Percentiles rank a stretch among this genome's conserved stretches.
Evolutionary conservation across 2,113 vertebrate genomes (phyloP).

Genomic region (Reinhardtius hippoglossoides): DNA sequence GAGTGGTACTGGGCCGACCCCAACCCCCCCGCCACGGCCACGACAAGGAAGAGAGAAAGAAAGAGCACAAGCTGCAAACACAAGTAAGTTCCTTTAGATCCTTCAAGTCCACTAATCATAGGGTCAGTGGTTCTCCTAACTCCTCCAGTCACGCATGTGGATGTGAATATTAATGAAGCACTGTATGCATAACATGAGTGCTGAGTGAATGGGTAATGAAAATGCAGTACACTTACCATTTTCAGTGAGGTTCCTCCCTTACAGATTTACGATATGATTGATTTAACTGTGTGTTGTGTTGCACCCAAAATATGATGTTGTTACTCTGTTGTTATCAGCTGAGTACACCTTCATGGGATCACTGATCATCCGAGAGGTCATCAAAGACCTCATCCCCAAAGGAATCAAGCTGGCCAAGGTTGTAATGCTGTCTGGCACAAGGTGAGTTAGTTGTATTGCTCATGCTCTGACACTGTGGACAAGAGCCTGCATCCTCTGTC

Average conservation of each 20-base stretch:
- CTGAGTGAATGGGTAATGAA: background rate
- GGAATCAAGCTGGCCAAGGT: conserved; percentile 87
- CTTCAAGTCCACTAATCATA: background rate
- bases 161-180: background rate
- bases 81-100: conserved; percentile 57
- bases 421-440: conserved; percentile 86
- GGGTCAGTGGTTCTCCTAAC: background rate
- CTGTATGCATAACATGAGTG: background rate
- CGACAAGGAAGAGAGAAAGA: conserved; percentile 73
- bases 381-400: conserved; percentile 86
- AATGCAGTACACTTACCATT: background rate
- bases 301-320: background rate
- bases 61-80: conserved; percentile 57
- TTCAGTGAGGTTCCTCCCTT: background rate
- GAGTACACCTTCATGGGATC: conserved; percentile 87
- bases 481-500: conserved; percentile 19
- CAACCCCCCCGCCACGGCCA: conserved; percentile 61
- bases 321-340: conserved; percentile 49
- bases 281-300: no score
- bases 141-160: no score
- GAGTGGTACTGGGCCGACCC: conserved; percentile 83
- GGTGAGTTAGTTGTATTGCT: conserved; percentile 73
- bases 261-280: no score
- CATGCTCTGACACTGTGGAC: conserved; percentile 30
- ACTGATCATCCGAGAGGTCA: conserved; percentile 86